Conservation (phyloP, 2,113 vertebrate species). For the Struthio camelus region DNA sequence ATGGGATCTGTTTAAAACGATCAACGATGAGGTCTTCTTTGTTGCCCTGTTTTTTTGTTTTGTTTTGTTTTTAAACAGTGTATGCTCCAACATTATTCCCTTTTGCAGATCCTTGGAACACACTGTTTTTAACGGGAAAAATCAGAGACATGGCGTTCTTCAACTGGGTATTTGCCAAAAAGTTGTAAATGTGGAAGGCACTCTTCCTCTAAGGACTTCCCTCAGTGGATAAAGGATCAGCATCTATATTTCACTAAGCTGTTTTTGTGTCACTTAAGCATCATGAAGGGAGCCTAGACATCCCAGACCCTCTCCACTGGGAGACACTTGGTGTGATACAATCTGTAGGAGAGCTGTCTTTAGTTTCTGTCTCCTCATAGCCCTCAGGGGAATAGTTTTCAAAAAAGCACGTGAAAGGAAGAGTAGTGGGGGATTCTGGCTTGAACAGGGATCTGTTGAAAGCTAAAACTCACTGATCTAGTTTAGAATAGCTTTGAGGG, state of each 20-base stretch:
- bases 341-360: neutral
- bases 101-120: too few species aligned
- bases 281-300: neutral
- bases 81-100: too few species aligned
- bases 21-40: neutral
- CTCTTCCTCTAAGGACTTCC: neutral
- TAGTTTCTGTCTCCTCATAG: neutral
- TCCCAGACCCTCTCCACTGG: rapidly evolving
- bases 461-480: neutral
- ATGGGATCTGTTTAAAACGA: neutral
- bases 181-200: neutral
- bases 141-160: neutral
- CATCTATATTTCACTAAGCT: neutral
- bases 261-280: neutral
- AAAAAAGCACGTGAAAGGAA: neutral
- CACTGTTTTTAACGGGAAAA: neutral
- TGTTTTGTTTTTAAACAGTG: too few species aligned
- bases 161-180: neutral
- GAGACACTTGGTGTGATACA: neutral
- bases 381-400: neutral
- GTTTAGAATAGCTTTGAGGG: neutral
- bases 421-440: neutral
- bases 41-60: too few species aligned
- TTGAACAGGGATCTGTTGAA: neutral
- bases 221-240: neutral